Percentiles rank a stretch among this genome's conserved stretches.
These are phyloP conservation scores for Macropis europaea DNA, from an alignment of 2,888 invertebrate genomes.

Conservation along the genomic window DNA sequence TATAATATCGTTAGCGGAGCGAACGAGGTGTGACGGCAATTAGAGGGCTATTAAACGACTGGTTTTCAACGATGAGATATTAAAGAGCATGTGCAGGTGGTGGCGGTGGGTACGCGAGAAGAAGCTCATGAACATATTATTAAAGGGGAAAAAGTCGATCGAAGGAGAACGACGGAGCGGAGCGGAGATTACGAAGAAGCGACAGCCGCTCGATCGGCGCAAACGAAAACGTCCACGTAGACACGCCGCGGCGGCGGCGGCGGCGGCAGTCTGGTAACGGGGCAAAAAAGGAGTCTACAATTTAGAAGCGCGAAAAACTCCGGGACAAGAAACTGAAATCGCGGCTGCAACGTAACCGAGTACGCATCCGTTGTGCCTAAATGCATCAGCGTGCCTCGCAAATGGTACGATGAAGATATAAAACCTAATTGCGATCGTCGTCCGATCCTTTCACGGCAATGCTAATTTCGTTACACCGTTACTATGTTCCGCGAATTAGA, in stretches of 20 bases:
- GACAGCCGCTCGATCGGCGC: not conserved
- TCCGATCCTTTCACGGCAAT: conserved; percentile 1
- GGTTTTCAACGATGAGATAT: not conserved
- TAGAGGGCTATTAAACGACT: conserved; percentile 7
- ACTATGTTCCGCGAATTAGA: not conserved
- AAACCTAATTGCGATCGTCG: conserved; percentile 26
- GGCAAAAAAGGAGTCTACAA: not conserved
- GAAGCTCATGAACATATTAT: conserved; percentile 12
- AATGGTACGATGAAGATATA: conserved; percentile 15
- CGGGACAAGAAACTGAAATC: conserved; percentile 21
- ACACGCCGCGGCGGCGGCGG: conserved; percentile 13
- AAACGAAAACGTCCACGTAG: conserved; percentile 11
- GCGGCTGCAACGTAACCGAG: not conserved
- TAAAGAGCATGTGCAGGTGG: not conserved
- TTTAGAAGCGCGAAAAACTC: conserved; percentile 3
- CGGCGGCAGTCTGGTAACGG: too few relatives aligned
- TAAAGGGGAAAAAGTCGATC: not conserved
- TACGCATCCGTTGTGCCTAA: conserved; percentile 12
- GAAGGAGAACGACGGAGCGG: not conserved
- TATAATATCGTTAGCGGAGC: not conserved
- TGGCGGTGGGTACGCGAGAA: not conserved
- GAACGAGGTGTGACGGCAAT: conserved; percentile 3
- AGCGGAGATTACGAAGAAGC: not conserved
- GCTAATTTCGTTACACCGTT: conserved; percentile 16
- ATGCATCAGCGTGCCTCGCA: not conserved